These are phyloP conservation scores for Arvicanthis niloticus DNA, from an alignment of 2,113 vertebrate species.

Conservation along the genomic window DNA sequence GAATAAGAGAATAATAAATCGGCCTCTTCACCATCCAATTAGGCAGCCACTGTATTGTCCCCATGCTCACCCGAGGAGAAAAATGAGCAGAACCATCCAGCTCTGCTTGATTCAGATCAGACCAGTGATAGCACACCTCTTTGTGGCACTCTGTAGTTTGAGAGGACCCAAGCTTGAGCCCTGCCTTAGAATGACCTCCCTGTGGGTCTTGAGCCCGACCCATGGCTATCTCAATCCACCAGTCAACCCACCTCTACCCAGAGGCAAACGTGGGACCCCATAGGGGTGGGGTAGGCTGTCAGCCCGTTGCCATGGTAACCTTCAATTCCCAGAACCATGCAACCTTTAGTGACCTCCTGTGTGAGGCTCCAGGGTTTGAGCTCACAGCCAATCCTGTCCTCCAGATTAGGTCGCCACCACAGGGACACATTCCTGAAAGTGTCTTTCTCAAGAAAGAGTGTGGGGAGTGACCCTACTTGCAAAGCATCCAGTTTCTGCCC, in stretches of 20 bases:
- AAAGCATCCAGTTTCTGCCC: too few relatives aligned
- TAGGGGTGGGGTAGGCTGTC: neutral
- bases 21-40: constrained; percentile 38
- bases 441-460: neutral
- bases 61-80: neutral
- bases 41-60: neutral
- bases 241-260: neutral
- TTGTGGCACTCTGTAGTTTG: neutral
- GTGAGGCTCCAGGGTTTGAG: neutral
- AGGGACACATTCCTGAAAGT: neutral
- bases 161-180: neutral
- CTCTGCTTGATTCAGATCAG: neutral
- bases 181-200: neutral
- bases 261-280: neutral
- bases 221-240: neutral
- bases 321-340: neutral
- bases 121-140: neutral
- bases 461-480: neutral
- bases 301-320: neutral
- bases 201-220: neutral
- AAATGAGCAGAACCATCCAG: neutral
- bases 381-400: neutral
- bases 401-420: neutral
- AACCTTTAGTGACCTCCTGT: neutral
- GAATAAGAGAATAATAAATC: constrained; percentile 39